Evolutionary conservation across 2,113 vertebrate genomes (phyloP), one percentile per base, ranked within the genome.

Genomic region (Fulica atra): DNA sequence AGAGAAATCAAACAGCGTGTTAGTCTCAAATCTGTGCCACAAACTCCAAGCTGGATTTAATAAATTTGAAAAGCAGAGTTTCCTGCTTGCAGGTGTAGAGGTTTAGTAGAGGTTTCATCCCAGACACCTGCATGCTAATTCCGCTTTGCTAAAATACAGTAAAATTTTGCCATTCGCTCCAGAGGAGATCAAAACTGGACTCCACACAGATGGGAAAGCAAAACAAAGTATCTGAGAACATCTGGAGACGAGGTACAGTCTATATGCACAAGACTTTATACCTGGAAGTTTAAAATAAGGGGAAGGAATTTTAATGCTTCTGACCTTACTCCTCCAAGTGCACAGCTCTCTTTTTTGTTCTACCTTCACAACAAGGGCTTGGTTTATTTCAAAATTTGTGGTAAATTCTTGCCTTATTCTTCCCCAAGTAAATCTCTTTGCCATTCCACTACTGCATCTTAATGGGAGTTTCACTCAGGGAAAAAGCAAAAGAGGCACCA

Each of bases 1-100:
- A 56, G 89, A 92, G 92, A 97, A 97, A 97, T 97, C 89, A 95
- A 95, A 95, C 78, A 96, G 61, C 57, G 17, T 68, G 44, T 89
- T 96, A 68, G 36, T 70, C 70, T 96, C 53, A 89, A 95, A 97
- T 96, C 71, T 95, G 78, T 93, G 92, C 79, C 87, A 87, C 65
- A 51, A 66, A 88, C 69, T 92, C 36, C 54, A 69, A 88, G 46
- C 18, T 66, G 44, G 53, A 92, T 83, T 89, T 76, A 82, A 81
- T 88, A 94, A 20, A 60, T 53, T 36, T n/a, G 59, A 95, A 95
- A 92, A 93, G 35, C 46, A 85, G 66, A 56, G 70, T 76, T 86
- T 88, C 38, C 68, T 76, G 5, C 57, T 92, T 60, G 64, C 16
- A 61, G 38, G 23, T n/a, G 23, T 48, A 36, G 38, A 70, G 9